Evolutionary conservation across 2,888 invertebrate species (phyloP), one percentile per base, ranked within the genome.

Genomic region (Asteroscopus sphinx): DNA sequence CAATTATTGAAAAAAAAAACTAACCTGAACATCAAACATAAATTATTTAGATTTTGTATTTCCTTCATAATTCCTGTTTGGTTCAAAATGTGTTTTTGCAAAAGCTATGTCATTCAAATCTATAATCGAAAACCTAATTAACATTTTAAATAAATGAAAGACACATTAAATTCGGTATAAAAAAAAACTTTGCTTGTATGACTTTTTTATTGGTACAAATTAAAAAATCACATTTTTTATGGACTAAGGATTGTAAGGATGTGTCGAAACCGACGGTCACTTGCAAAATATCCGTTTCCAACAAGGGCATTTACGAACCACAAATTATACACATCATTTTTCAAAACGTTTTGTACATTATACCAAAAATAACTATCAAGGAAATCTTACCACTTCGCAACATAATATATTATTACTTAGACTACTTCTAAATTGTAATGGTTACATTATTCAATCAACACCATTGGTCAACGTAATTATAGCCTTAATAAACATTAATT

Each of bases 201-300:
- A 28, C 9, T 28, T 1, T 28, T 28, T 42, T 21, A 6, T 46
- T 1, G 16, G 16, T n/a, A 30, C 16, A 30, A 21, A 39, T 41
- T 28, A 42, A 6, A 21, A 32, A 37, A 51, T 32, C 33, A 30
- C 32, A 40, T n/a, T n/a, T n/a, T n/a, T n/a, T n/a, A n/a, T n/a
- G n/a, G n/a, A n/a, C n/a, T n/a, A n/a, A n/a, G n/a, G n/a, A n/a
- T n/a, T n/a, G n/a, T n/a, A n/a, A 41, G 60, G 75, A 68, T 57
- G 47, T 71, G 72, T 57, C 17, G 75, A 45, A 74, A 73, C 56
- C 52, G 67, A 40, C 55, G 21, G 13, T 44, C 21, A 30, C 54
- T 74, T 75, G 65, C 68, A 68, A 71, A 68, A 52, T 54, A 65
- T 71, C 75, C 75, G 72, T 30, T 67, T 13, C 21, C 17, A 53